These are phyloP conservation scores for Nesogale talazaci DNA, from an alignment of 2,113 vertebrate species.

Conservation along the genomic window DNA sequence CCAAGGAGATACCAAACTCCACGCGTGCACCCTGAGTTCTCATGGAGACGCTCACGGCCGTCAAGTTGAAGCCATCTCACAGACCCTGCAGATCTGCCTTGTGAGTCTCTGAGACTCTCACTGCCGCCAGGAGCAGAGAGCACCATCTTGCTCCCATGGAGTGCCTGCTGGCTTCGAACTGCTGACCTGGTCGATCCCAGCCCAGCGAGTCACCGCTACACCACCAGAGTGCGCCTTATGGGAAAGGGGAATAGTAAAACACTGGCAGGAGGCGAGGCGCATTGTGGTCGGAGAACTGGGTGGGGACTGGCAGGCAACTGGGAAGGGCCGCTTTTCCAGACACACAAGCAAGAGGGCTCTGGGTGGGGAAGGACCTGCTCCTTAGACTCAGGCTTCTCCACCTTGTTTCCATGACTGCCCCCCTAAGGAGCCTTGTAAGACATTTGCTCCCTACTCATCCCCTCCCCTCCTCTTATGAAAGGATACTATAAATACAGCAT, in stretches of 20 bases:
- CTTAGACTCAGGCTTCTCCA: background rate
- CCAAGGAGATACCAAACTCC: background rate
- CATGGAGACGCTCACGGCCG: no score
- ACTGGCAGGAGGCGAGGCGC: background rate
- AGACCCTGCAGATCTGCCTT: no score
- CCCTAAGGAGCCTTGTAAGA: background rate
- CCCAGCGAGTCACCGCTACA: no score
- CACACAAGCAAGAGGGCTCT: background rate
- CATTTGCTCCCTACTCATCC: background rate
- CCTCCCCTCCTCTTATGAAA: background rate
- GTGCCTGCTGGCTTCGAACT: no score
- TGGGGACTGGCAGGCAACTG: background rate
- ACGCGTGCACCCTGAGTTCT: background rate
- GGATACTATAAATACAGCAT: background rate
- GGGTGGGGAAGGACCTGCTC: background rate
- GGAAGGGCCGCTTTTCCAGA: background rate
- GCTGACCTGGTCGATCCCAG: no score
- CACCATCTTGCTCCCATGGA: no score
- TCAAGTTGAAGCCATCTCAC: no score
- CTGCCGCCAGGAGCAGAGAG: no score
- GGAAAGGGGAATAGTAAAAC: background rate
- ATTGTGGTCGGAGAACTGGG: background rate
- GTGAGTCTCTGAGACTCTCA: no score
- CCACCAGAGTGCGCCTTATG: background rate
- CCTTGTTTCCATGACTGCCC: background rate